Evolutionary conservation across 2,113 vertebrate genomes (phyloP).

Genomic region (Mustela lutreola): DNA sequence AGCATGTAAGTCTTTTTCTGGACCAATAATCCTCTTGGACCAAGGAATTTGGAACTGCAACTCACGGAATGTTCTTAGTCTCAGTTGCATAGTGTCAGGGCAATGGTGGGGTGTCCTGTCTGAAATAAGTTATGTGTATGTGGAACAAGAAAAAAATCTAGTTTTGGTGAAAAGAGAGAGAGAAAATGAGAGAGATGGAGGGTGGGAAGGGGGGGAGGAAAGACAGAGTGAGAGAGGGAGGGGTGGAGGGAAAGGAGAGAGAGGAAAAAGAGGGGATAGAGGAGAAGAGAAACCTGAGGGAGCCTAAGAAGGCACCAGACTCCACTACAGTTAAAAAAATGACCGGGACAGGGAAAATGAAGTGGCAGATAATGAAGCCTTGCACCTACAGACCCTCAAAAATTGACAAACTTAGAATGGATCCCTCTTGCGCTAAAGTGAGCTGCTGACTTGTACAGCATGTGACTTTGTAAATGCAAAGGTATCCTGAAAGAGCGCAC

Average conservation of each 20-base stretch:
- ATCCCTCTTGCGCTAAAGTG: neutral
- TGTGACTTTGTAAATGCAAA: neutral
- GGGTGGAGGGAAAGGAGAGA: neutral
- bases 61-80: neutral
- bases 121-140: neutral
- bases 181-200: neutral
- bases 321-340: neutral
- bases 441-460: neutral
- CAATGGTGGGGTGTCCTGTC: neutral
- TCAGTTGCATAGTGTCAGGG: neutral
- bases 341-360: neutral
- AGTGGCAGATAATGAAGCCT: neutral
- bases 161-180: neutral
- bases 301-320: neutral
- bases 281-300: neutral
- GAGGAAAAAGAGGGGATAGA: neutral
- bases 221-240: neutral
- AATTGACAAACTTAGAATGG: slow-evolving; percentile 1
- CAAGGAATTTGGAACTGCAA: slow-evolving; percentile 19
- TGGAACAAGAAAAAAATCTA: neutral
- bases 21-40: neutral
- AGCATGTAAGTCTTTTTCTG: neutral
- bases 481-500: neutral
- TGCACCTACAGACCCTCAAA: neutral
- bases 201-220: neutral